Percentiles rank a stretch among this genome's conserved stretches.
These are phyloP conservation scores for Ericerus pela DNA, from an alignment of 1,140 invertebrate genomes.

Conservation along the genomic window DNA sequence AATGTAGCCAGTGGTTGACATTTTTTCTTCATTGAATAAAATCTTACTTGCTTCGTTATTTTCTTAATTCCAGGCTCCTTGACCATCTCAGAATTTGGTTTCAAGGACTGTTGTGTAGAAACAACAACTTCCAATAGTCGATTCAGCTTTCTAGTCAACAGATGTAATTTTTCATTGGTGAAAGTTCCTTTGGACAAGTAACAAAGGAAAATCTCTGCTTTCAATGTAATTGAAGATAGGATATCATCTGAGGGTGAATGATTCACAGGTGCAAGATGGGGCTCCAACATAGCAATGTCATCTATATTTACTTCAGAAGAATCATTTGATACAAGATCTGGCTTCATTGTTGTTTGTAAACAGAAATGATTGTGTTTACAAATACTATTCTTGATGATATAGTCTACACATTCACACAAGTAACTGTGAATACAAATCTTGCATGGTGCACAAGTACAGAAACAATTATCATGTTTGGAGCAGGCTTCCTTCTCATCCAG, in stretches of 20 bases:
- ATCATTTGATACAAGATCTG: conserved; percentile 1
- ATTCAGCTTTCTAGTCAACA: too few relatives aligned
- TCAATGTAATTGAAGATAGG: neutral
- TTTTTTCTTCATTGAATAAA: conserved; percentile 5
- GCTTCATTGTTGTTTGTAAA: conserved; percentile 1
- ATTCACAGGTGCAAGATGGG: too few relatives aligned
- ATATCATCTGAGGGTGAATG: too few relatives aligned
- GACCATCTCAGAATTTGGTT: too few relatives aligned
- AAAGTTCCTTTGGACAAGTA: neutral
- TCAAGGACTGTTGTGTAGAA: too few relatives aligned
- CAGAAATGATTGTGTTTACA: conserved; percentile 4
- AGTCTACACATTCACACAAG: conserved; percentile 2
- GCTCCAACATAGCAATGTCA: too few relatives aligned
- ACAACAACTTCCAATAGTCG: too few relatives aligned
- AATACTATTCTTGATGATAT: conserved; percentile 5
- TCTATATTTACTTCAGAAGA: too few relatives aligned
- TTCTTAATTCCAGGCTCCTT: too few relatives aligned
- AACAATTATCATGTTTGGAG: too few relatives aligned
- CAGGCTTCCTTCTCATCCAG: too few relatives aligned
- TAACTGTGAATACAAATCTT: conserved; percentile 3
- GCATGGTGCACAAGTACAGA: neutral
- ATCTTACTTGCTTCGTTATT: neutral
- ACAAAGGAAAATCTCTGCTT: conserved; percentile 6
- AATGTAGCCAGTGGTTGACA: neutral
- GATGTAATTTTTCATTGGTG: neutral